Evolutionary conservation across 2,888 invertebrate species (phyloP).

Genomic region (Thecophora atra): DNA sequence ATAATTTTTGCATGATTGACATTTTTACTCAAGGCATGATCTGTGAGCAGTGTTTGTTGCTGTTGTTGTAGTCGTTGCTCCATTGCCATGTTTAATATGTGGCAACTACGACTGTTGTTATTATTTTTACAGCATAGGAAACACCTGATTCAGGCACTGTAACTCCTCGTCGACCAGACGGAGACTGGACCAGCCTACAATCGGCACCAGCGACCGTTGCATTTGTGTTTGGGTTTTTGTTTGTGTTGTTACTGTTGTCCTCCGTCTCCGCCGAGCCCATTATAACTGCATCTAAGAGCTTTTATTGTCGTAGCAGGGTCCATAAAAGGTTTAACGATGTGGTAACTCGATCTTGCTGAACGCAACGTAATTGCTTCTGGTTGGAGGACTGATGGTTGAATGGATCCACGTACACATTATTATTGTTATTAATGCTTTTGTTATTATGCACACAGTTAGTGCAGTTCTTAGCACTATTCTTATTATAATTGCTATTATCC

Average conservation of each 20-base stretch:
- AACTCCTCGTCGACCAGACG: background rate
- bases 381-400: no score
- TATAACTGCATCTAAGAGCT: slow-evolving; percentile 27
- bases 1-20: slow-evolving; percentile 59
- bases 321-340: slow-evolving; percentile 24
- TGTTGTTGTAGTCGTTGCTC: slow-evolving; percentile 5
- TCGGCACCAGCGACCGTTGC: background rate
- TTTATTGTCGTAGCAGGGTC: slow-evolving; percentile 2
- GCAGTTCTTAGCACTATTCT: background rate
- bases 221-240: slow-evolving; percentile 40
- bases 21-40: slow-evolving; percentile 55
- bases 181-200: background rate
- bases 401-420: no score
- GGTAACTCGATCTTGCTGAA: slow-evolving; percentile 21
- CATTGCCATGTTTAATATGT: background rate
- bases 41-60: slow-evolving; percentile 35
- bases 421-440: no score
- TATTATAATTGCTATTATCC: background rate
- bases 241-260: slow-evolving; percentile 22
- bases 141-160: slow-evolving; percentile 22
- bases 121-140: slow-evolving; percentile 56
- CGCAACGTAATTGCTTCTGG: background rate
- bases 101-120: slow-evolving; percentile 40
- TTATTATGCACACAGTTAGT: no score
- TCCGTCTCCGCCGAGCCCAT: background rate